Percentiles rank a stretch among this genome's conserved stretches.
Conservation (phyloP, 2,888 invertebrate genomes). For the Drosophila crucigera region DNA sequence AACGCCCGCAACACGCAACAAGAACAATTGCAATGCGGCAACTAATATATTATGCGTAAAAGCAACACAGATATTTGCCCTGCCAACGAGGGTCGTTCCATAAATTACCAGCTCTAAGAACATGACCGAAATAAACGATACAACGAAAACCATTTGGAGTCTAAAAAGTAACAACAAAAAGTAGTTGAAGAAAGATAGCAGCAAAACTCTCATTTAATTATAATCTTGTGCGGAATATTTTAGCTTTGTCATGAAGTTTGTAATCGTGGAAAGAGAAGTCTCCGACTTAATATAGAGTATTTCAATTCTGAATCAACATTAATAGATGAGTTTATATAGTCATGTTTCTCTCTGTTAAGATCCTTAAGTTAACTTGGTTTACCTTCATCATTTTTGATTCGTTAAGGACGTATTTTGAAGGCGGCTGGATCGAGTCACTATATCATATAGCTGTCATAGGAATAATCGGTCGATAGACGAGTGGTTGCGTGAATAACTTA, state of each 20-base stretch:
- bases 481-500: neutral
- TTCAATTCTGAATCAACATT: neutral
- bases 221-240: neutral
- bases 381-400: neutral
- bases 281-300: neutral
- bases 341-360: neutral
- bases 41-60: constrained; percentile 81
- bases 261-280: neutral
- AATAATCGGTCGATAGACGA: neutral
- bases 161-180: neutral
- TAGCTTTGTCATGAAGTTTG: neutral
- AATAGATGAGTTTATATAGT: neutral
- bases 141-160: neutral
- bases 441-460: neutral
- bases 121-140: neutral
- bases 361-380: neutral
- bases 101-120: constrained; percentile 6
- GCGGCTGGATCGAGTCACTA: neutral
- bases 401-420: neutral
- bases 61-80: constrained; percentile 40
- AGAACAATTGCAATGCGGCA: constrained; percentile 78
- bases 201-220: neutral
- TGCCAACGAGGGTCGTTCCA: constrained; percentile 37
- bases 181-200: neutral
- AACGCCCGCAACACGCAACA: constrained; percentile 72